A percentile compares a stretch with the other conserved stretches of the same genome.
Evolutionary conservation across 2,888 invertebrate genomes (phyloP).

Genomic region (Chrysodeixis includens): DNA sequence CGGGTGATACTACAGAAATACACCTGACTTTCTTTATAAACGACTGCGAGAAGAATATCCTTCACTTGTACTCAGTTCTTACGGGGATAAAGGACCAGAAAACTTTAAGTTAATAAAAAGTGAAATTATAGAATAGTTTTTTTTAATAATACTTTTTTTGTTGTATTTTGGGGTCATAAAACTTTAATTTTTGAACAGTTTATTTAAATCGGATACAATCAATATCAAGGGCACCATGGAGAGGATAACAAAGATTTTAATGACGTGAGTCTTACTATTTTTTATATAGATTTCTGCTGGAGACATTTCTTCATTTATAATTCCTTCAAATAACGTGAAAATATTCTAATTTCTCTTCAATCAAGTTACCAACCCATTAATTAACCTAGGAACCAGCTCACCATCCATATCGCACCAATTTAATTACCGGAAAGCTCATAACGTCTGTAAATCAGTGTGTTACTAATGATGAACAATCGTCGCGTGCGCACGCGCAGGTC

Average conservation of each 20-base stretch:
- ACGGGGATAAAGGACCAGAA: background rate
- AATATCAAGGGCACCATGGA: too few species aligned
- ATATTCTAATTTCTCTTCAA: too few species aligned
- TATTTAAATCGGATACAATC: too few species aligned
- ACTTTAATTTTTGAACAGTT: background rate
- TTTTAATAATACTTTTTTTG: background rate
- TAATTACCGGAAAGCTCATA: slow-evolving; percentile 53
- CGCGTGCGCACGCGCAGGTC: slow-evolving; percentile 85
- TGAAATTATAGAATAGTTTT: background rate
- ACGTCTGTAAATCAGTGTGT: slow-evolving; percentile 56
- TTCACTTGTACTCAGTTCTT: slow-evolving; percentile 38
- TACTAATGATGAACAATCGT: slow-evolving; percentile 65
- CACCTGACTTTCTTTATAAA: slow-evolving; percentile 47
- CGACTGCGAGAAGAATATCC: slow-evolving; percentile 12
- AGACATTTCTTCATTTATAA: too few species aligned
- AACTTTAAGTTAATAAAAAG: background rate
- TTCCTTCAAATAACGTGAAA: too few species aligned
- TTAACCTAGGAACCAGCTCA: slow-evolving; percentile 7
- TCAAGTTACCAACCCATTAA: background rate
- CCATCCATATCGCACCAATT: slow-evolving; percentile 30
- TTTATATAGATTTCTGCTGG: too few species aligned
- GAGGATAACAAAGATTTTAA: too few species aligned
- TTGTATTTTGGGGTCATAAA: background rate
- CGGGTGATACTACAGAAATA: slow-evolving; percentile 57
- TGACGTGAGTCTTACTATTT: too few species aligned